These are phyloP conservation scores for Pammene aurita DNA, from an alignment of 2,888 invertebrate species.

Conservation along the genomic window DNA sequence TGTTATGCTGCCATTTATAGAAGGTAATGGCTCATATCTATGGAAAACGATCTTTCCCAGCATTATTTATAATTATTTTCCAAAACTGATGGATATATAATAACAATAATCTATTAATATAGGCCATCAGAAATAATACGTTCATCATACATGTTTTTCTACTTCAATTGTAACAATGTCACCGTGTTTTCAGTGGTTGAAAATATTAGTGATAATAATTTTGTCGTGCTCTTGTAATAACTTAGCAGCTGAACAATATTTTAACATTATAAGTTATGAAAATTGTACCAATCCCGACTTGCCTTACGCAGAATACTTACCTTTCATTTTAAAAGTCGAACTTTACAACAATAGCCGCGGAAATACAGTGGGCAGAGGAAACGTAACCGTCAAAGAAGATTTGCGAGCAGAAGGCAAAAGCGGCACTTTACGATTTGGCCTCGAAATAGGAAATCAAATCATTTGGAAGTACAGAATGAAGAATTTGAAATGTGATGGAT, in stretches of 20 bases:
- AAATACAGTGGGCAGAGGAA: background rate
- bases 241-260: background rate
- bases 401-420: background rate
- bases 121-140: background rate
- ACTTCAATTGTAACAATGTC: background rate
- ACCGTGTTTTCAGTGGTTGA: background rate
- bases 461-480: constrained; percentile 8
- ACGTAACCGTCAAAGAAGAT: constrained; percentile 9
- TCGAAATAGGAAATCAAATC: constrained; percentile 11
- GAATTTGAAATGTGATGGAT: constrained; percentile 8
- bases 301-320: background rate
- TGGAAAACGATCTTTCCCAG: background rate
- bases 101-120: background rate
- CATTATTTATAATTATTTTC: background rate
- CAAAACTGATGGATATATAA: constrained; percentile 1
- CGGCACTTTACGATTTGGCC: background rate
- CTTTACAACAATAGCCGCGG: constrained; percentile 4
- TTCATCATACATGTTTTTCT: background rate
- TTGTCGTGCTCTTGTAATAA: background rate
- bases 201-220: background rate
- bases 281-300: background rate
- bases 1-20: too few species aligned
- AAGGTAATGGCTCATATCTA: too few species aligned
- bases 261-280: background rate
- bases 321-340: background rate